Base-by-base conservation (phyloP, 2,113 vertebrate species). In the Chlorocebus sabaeus region DNA sequence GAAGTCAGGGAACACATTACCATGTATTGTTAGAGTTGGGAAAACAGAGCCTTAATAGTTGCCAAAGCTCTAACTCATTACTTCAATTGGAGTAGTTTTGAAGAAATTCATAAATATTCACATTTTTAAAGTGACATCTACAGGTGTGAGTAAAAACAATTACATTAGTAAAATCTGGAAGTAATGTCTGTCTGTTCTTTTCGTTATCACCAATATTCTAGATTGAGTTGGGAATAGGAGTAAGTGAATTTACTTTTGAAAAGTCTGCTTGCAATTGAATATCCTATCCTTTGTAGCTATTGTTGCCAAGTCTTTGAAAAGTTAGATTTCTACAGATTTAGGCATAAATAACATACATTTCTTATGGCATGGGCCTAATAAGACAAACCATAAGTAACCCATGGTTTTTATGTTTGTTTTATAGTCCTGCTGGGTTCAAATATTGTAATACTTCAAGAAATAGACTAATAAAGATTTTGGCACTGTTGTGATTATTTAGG, bases 161-260 rank as follows among this genome's bases (percentile, higher is more conserved):
- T 68, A 59, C 43, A 67, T 90, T 79, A 81, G n/a, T 93, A 87
- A 83, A 92, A 84, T 82, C 87, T 89, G 35, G 52, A 91, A 75
- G 18, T 86, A n/a, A n/a, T 93, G 22, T 59, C 11, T 84, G 8
- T 57, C 3, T 75, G 9, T 43, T 57, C 8, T 68, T 7, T 48
- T 88, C 17, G 50, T 89, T 70, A 70, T 76, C n/a, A 83, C 32
- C 32, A 87, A 87, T 78, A 78, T 40, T 30, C 38, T 86, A 76
- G 79, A 45, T 38, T 70, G 67, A 87, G 9, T 23, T 67, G 35
- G 48, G n/a, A 94, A 22, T 73, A 23, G 38, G 35, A 84, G 87
- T 94, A 89, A 57, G 67, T 64, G 18, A 70, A 57, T 89, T 72
- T 72, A 72, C 68, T 52, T 88, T 88, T 73, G 30, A 85, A 93